Conservation (phyloP, 2,888 invertebrate species). For the Hyppa rectilinea region DNA sequence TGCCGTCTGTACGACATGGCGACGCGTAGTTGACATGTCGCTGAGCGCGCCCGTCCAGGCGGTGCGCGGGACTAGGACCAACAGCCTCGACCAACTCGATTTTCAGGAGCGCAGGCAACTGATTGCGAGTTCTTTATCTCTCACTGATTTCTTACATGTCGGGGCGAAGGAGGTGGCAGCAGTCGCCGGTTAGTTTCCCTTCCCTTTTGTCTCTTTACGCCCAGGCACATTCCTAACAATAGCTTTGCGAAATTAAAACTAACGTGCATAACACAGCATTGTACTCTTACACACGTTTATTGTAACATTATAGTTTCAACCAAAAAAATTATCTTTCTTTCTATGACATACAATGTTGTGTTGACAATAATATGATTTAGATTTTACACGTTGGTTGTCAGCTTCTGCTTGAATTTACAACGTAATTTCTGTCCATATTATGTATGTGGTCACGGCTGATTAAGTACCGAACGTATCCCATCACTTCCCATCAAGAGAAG, state of each 20-base stretch:
- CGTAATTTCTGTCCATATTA: slow-evolving; percentile 4
- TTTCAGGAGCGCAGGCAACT: slow-evolving; percentile 97
- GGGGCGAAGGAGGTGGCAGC: slow-evolving; percentile 91
- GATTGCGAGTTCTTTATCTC: slow-evolving; percentile 96
- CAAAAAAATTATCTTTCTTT: slow-evolving; percentile 34
- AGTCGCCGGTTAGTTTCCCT: slow-evolving; percentile 86
- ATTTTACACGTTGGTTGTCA: slow-evolving; percentile 17
- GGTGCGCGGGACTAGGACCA: slow-evolving; percentile 92
- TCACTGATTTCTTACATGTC: slow-evolving; percentile 95
- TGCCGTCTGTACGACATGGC: slow-evolving; percentile 83
- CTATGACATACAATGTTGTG: slow-evolving; percentile 11
- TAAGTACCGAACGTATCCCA: background rate
- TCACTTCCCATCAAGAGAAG: slow-evolving; percentile 2
- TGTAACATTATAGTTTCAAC: slow-evolving; percentile 47
- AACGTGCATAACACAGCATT: slow-evolving; percentile 68
- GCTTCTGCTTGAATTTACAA: slow-evolving; percentile 1
- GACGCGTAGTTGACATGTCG: slow-evolving; percentile 89
- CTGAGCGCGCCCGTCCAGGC: slow-evolving; percentile 89
- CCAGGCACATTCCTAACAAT: slow-evolving; percentile 82
- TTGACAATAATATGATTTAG: slow-evolving; percentile 18
- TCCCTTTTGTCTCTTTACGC: slow-evolving; percentile 70
- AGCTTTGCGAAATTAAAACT: slow-evolving; percentile 83
- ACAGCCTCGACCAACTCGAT: slow-evolving; percentile 96
- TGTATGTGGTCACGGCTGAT: background rate
- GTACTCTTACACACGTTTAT: slow-evolving; percentile 49